Evolutionary conservation across 2,113 vertebrate species (phyloP).

Genomic region (Maccullochella peelii): DNA sequence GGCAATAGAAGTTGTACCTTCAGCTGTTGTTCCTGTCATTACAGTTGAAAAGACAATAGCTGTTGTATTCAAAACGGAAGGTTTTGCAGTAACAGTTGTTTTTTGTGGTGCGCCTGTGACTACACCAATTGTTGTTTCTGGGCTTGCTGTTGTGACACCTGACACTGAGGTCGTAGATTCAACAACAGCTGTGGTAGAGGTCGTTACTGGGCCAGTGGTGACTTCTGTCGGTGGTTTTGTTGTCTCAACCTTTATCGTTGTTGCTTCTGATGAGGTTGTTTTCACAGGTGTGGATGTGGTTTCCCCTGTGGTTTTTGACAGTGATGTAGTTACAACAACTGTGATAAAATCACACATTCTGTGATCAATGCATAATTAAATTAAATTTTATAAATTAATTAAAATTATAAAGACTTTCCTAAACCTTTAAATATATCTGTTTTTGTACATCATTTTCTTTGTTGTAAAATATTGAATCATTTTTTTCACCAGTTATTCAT

Average conservation of each 20-base stretch:
- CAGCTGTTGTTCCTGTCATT: not conserved
- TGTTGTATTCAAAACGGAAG: constrained; percentile 8
- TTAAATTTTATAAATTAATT: too few species aligned
- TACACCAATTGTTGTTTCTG: not conserved
- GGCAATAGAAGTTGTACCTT: constrained; percentile 12
- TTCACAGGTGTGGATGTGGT: not conserved
- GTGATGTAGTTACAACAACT: not conserved
- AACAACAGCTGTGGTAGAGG: constrained; percentile 21
- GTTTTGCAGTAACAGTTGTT: not conserved
- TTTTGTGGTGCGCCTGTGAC: not conserved
- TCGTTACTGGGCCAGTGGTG: constrained; percentile 17
- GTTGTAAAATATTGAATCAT: not conserved
- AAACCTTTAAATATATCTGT: too few species aligned
- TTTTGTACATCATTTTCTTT: not conserved
- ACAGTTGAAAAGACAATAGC: not conserved
- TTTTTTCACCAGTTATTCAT: too few species aligned
- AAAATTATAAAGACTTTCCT: not conserved
- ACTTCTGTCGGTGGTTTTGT: not conserved
- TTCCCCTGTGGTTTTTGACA: not conserved
- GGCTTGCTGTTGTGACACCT: not conserved
- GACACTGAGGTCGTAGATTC: not conserved
- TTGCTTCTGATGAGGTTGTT: not conserved
- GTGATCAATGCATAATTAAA: not conserved
- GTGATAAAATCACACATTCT: not conserved
- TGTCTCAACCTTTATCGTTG: not conserved